A percentile compares a stretch with the other conserved stretches of the same genome.
These are phyloP conservation scores for Eurois occulta DNA, from an alignment of 2,888 invertebrate species.

Conservation along the genomic window DNA sequence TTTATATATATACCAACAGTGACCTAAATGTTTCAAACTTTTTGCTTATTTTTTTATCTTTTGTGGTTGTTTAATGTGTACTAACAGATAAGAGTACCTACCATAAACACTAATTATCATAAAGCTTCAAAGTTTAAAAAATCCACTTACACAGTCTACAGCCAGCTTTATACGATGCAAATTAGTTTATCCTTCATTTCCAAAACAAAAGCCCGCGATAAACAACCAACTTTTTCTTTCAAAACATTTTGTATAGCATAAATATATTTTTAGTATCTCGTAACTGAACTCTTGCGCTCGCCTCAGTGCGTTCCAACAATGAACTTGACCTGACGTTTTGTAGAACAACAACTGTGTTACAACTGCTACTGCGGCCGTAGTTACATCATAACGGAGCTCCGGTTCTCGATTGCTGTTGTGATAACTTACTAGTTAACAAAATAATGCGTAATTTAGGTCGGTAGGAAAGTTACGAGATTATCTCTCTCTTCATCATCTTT, in stretches of 20 bases:
- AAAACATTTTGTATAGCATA: slow-evolving; percentile 12
- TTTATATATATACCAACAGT: background rate
- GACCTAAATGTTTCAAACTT: background rate
- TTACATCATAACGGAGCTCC: slow-evolving; percentile 59
- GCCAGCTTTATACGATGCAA: background rate
- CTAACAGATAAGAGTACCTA: background rate
- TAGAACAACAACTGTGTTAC: slow-evolving; percentile 36
- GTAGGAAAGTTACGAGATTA: slow-evolving; percentile 17
- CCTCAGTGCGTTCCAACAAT: slow-evolving; percentile 38
- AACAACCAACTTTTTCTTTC: slow-evolving; percentile 19
- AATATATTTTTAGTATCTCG: slow-evolving; percentile 9
- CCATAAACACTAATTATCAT: background rate
- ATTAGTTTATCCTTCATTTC: background rate
- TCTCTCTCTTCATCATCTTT: background rate
- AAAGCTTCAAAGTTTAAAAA: background rate
- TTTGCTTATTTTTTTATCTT: background rate
- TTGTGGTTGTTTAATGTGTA: background rate
- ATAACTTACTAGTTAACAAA: slow-evolving; percentile 21
- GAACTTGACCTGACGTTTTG: slow-evolving; percentile 60
- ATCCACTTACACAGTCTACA: background rate
- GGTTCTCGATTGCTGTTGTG: slow-evolving; percentile 25
- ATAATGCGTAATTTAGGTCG: slow-evolving; percentile 5
- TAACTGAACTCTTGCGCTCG: slow-evolving; percentile 28
- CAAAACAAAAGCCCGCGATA: background rate
- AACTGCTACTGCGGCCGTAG: background rate